Evolutionary conservation across 2,888 invertebrate genomes (phyloP), one percentile per base, ranked within the genome.

Genomic region (Chalcosyrphus nemorum): DNA sequence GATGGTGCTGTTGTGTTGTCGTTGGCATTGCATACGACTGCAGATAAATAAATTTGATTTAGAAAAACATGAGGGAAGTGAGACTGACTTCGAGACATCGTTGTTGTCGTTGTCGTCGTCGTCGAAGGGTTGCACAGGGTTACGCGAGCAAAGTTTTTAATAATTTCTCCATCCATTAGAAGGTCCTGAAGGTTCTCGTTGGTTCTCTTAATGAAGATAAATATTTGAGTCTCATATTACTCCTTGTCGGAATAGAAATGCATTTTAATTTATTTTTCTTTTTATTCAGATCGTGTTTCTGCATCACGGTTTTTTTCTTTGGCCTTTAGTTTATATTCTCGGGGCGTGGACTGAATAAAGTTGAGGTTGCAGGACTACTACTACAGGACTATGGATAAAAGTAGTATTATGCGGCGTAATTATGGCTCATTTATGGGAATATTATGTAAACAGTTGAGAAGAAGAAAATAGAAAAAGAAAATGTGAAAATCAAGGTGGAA

Each of bases 21-120:
- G 21, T 43, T 32, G 70, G 21, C 27, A 13, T 41, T 54, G 63
- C 29, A 15, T 54, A 13, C 57, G 47, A 63, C 38, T 63, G 75
- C 41, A 59, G 59, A 80, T 61, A 65, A 29, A 65, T 70, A 65
- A 80, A 71, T 71, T 81, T 76, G 76, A 76, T 76, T 76, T 76
- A 65, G 15, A 15, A 43, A 65, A 59, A 65, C 27, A 71, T 57
- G 43, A 35, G 63, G 50, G 75, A 52, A 52, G 27, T 13, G 24
- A 24, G 29, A n/a, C 9, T 41, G 13, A 13, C 63, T 6, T 11
- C 32, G 27, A 27, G 38, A 9, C 13, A 6, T 4, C 24, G n/a
- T n/a, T n/a, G n/a, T n/a, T n/a, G n/a, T n/a, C n/a, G n/a, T n/a
- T 4, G 4, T 24, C 24, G 24, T 24, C 4, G 24, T 4, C 24